Base-by-base conservation (phyloP, 2,797 vertebrate genomes). In the Protonibea diacanthus region DNA sequence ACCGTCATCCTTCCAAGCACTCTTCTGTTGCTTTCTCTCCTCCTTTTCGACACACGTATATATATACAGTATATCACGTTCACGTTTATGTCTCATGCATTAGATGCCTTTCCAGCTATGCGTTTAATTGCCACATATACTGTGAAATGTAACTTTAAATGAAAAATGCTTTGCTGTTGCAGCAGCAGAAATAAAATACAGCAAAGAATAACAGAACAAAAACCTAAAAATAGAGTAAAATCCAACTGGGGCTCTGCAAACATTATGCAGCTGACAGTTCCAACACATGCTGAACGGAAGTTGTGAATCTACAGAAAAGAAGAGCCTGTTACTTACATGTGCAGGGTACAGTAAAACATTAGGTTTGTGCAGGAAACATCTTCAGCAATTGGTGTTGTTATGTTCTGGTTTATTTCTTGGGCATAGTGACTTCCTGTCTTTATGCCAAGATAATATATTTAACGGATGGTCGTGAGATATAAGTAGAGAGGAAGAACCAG, bases 401-500 rank as follows among this genome's bases (percentile, higher is more conserved):
- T n/a, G 47, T 52, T 9, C 9, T 21, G 15, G 5, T 49, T 3
- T 70, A 12, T 23, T 38, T 69, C 8, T 11, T 38, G 27, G n/a
- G 5, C 1, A 2, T 20, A 55, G 48, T 38, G 3, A 33, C 23
- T 42, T 59, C 13, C 15, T 42, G 21, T 23, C 29, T 58, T 18
- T 2, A 64, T 44, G 53, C 27, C 56, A 21, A 56, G 38, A 12
- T 29, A 18, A 29, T 17, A 48, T 58, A 38, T n/a, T 59, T 70
- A 59, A 45, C 11, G 0, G 1, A 29, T 33, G 48, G 6, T 0
- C 44, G 13, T 48, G 40, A 44, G 10, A 33, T 33, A 33, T 33
- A 98, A 93, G 93, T 93, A 15, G 95, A 96, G 48, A 96, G 95
- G 87, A 85, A 92, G 84, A 95, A 95, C 81, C 95, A 97, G 6